Evolutionary conservation across 2,797 vertebrate genomes (phyloP).

Genomic region (Rhinophrynus dorsalis): DNA sequence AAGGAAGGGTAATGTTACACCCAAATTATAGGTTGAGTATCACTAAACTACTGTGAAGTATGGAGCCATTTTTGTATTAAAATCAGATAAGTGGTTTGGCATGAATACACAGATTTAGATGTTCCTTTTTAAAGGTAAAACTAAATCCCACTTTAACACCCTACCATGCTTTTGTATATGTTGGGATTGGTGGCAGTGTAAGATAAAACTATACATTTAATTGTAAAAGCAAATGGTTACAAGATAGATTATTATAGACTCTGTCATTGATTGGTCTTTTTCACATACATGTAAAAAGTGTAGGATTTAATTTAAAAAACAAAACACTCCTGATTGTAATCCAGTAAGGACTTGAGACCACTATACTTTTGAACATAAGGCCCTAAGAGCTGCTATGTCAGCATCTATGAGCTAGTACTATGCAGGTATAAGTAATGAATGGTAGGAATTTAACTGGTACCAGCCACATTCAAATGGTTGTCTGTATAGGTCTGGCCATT

Average conservation of each 20-base stretch:
- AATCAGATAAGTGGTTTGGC: slow-evolving; percentile 35
- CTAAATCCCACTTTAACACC: background rate
- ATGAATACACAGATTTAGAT: slow-evolving; percentile 17
- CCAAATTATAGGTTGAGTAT: slow-evolving; percentile 28
- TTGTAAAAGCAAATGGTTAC: slow-evolving; percentile 47
- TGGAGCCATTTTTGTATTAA: slow-evolving; percentile 40
- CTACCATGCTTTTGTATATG: background rate
- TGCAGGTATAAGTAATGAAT: too few relatives aligned
- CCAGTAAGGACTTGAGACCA: too few relatives aligned
- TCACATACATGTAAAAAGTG: background rate
- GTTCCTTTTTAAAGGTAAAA: background rate
- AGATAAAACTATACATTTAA: background rate
- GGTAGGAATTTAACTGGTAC: too few relatives aligned
- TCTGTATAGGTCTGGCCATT: too few relatives aligned
- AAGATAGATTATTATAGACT: slow-evolving; percentile 8
- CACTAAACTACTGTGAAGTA: slow-evolving; percentile 45
- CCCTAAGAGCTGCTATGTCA: too few relatives aligned
- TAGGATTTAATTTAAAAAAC: too few relatives aligned
- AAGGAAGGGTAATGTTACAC: background rate
- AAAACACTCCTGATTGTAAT: too few relatives aligned
- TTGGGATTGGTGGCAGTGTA: background rate
- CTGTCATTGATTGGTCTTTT: background rate
- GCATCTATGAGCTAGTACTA: too few relatives aligned
- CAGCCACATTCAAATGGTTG: too few relatives aligned
- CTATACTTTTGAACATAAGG: too few relatives aligned